phyloP scores from a whole-genome alignment of 35 echinoderm and acorn worm species.

The Apostichopus parvimensis region DNA sequence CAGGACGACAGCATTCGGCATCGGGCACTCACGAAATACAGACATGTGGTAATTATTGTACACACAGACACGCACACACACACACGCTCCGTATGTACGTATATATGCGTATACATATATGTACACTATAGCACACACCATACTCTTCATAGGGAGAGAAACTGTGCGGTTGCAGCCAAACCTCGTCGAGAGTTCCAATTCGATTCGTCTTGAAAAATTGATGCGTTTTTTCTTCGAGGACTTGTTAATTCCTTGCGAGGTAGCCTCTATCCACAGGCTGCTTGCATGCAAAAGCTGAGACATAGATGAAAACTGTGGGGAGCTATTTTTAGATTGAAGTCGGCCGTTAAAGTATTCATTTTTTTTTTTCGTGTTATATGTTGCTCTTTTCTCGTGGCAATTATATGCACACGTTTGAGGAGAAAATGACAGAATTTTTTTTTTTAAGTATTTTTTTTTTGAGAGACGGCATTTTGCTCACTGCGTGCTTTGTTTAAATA shows the following conservation, averaged over 20 bases:
- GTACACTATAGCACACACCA: not conserved
- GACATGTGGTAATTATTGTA: no score
- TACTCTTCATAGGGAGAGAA: not conserved
- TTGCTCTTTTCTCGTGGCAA: not conserved
- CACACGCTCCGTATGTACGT: no score
- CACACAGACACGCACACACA: no score
- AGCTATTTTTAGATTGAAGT: conserved; percentile 22
- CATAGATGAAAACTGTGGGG: not conserved
- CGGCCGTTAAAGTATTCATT: conserved; percentile 18
- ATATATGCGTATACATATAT: no score
- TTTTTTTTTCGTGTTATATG: not conserved
- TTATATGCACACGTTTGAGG: not conserved
- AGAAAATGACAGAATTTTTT: not conserved
- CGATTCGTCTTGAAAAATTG: conserved; percentile 32
- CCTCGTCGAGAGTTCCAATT: not conserved
- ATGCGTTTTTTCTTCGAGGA: conserved; percentile 4
- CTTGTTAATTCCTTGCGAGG: conserved; percentile 36
- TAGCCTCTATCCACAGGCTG: conserved; percentile 25
- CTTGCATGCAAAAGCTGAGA: not conserved
- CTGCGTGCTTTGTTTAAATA: not conserved
- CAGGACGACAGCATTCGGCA: no score
- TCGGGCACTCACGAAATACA: no score
- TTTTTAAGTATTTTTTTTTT: not conserved
- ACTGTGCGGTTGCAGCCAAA: not conserved
- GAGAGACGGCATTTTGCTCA: not conserved